A percentile compares a stretch with the other conserved stretches of the same genome.
These are phyloP conservation scores for Enteromius argenteus DNA, from an alignment of 2,797 vertebrate species.

Conservation along the genomic window DNA sequence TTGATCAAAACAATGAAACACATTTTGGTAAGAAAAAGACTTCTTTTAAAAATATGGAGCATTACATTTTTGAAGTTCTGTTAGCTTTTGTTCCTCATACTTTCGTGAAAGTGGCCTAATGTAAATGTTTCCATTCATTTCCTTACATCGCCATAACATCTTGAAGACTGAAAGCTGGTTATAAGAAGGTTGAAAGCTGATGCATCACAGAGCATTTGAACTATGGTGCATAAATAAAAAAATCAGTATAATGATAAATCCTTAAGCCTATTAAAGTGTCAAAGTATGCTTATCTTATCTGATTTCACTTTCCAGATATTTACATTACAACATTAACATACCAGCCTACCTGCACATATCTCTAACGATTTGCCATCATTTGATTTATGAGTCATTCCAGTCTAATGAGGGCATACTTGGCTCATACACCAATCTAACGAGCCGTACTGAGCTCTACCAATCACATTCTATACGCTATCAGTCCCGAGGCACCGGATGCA, in stretches of 20 bases:
- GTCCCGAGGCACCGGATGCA: not conserved
- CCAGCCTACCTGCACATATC: constrained; percentile 2
- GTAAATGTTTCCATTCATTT: not conserved
- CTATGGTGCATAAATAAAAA: not conserved
- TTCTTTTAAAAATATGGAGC: not conserved
- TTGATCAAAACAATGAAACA: not conserved
- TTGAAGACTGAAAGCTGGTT: not conserved
- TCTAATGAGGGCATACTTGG: constrained; percentile 4
- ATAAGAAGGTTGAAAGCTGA: not conserved
- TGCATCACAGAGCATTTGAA: not conserved
- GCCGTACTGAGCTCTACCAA: not conserved
- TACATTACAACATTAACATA: constrained; percentile 7
- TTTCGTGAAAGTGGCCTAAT: not conserved
- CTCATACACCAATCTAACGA: not conserved
- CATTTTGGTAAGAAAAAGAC: not conserved
- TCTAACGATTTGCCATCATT: constrained; percentile 14
- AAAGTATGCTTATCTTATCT: constrained; percentile 19
- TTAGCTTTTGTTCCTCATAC: not conserved
- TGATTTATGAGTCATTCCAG: constrained; percentile 37
- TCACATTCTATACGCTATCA: constrained; percentile 7
- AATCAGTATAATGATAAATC: not conserved
- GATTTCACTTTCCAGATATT: constrained; percentile 18
- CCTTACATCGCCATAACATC: not conserved
- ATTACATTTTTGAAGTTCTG: not conserved
- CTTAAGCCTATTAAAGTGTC: not conserved